Evolutionary conservation across 2,797 vertebrate species (phyloP).

Genomic region (Micrastur ruficollis): DNA sequence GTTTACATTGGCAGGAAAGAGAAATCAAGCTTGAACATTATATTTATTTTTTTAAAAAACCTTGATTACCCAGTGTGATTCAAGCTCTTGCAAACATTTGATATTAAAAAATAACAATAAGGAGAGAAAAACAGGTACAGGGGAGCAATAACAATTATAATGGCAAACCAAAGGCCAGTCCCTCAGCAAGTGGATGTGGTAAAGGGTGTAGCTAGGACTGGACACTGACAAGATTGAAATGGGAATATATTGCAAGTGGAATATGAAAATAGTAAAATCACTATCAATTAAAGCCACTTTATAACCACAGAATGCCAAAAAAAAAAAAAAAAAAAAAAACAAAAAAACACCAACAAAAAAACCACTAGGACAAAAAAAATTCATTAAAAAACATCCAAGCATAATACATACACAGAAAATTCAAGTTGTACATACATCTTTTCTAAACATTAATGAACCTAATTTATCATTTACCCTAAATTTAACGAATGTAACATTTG

Average conservation of each 20-base stretch:
- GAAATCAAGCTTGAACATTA: not conserved
- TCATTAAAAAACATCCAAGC: not conserved
- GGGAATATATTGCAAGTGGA: not conserved
- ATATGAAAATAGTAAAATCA: not conserved
- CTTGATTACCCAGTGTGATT: not conserved
- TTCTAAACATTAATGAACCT: not conserved
- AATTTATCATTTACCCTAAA: not conserved
- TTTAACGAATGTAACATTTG: not conserved
- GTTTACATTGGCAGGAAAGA: rapidly evolving
- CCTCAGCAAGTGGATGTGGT: not conserved
- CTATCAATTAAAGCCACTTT: not conserved
- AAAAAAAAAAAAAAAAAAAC: not conserved
- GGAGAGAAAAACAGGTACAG: not conserved
- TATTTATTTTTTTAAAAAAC: not conserved
- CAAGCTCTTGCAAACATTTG: not conserved
- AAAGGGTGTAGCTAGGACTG: not conserved
- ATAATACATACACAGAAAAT: not conserved
- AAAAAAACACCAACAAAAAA: not conserved
- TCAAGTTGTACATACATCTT: not conserved
- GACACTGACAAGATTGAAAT: not conserved
- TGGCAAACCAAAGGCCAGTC: not conserved
- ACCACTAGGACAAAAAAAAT: not conserved
- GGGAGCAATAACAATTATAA: not conserved
- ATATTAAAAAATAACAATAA: not conserved
- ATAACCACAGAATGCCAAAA: not conserved